phyloP scores from a whole-genome alignment of 2,888 invertebrate genomes.

The Cantharis nigra region DNA sequence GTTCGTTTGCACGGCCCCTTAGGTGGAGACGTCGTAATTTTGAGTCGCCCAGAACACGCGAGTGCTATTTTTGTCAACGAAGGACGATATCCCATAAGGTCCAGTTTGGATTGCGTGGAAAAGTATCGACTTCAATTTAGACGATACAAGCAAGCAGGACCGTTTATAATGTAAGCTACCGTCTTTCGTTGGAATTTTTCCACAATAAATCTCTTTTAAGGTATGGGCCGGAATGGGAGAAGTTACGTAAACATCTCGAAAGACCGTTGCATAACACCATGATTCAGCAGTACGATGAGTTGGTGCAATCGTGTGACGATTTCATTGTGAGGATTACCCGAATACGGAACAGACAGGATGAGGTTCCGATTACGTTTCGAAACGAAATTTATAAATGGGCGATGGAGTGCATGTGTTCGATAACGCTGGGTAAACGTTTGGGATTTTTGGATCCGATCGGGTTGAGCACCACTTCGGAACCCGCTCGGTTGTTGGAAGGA shows the following conservation, averaged over 20 bases:
- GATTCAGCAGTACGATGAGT: constrained; percentile 51
- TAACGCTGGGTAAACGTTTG: constrained; percentile 64
- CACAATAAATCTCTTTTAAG: constrained; percentile 46
- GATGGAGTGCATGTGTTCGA: constrained; percentile 65
- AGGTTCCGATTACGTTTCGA: constrained; percentile 62
- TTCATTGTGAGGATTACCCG: constrained; percentile 58
- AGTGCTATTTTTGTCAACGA: constrained; percentile 66
- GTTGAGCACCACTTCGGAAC: constrained; percentile 60
- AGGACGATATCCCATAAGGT: constrained; percentile 63
- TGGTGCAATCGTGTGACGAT: constrained; percentile 54
- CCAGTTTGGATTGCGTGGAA: constrained; percentile 67
- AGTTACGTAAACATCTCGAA: constrained; percentile 59
- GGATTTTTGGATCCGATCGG: constrained; percentile 63
- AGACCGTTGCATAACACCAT: constrained; percentile 57
- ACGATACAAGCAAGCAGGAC: constrained; percentile 60
- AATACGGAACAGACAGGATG: constrained; percentile 66
- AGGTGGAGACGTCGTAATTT: constrained; percentile 66
- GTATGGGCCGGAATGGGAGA: constrained; percentile 65
- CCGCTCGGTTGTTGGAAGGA: constrained; percentile 63
- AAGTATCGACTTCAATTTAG: constrained; percentile 65
- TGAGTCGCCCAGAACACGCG: constrained; percentile 68
- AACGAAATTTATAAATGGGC: constrained; percentile 70
- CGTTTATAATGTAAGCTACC: constrained; percentile 60
- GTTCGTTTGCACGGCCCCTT: constrained; percentile 69
- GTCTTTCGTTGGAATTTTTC: neutral